These are phyloP conservation scores for Axis porcinus DNA, from an alignment of 2,113 vertebrate genomes.

Conservation along the genomic window DNA sequence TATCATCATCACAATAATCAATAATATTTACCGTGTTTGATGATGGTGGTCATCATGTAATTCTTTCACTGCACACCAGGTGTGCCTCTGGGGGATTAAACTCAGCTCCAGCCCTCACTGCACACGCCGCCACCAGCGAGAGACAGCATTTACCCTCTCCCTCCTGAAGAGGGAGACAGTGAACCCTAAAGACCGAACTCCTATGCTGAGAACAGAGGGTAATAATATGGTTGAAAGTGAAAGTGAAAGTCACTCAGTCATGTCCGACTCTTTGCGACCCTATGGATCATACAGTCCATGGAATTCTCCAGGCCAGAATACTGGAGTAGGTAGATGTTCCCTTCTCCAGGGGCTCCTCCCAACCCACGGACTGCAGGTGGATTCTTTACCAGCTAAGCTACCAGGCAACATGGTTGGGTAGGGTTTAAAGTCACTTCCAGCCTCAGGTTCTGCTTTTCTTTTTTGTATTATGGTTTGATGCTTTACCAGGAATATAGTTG, in stretches of 20 bases:
- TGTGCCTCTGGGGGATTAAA: neutral
- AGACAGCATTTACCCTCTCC: neutral
- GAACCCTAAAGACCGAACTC: neutral
- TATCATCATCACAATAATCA: neutral
- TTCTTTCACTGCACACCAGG: accelerated
- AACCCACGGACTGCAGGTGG: neutral
- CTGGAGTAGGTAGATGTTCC: neutral
- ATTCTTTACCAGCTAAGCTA: neutral
- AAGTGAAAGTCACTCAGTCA: neutral
- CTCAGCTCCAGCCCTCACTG: too few relatives aligned
- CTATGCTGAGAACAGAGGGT: neutral
- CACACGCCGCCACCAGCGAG: neutral
- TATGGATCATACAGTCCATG: neutral
- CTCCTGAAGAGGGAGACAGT: neutral
- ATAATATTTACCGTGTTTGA: neutral
- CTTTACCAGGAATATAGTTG: neutral
- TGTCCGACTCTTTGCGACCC: neutral
- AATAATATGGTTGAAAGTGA: neutral
- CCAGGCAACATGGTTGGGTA: neutral
- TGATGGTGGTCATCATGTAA: neutral
- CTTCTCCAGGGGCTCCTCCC: neutral
- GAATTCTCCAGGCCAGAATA: neutral
- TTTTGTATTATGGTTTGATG: neutral
- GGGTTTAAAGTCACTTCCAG: neutral
- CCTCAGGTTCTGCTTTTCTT: neutral